phyloP scores from a whole-genome alignment of 2,888 invertebrate species.

The Agrotis ipsilon region DNA sequence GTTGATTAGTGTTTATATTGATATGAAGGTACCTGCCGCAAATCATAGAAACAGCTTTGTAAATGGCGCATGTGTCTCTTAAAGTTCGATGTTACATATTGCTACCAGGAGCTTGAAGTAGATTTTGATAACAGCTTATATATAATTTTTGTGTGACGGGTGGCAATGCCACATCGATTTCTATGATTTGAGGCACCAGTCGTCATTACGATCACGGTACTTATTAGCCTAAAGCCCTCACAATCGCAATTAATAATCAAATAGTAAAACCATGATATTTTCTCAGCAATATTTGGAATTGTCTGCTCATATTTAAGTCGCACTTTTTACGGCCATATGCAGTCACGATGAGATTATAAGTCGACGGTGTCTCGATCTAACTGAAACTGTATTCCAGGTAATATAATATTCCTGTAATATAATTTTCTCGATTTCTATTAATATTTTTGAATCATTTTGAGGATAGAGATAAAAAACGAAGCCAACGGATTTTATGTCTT shows the following conservation, averaged over 20 bases:
- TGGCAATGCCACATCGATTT: neutral
- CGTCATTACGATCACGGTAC: neutral
- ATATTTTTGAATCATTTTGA: conserved; percentile 13
- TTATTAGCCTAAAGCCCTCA: conserved; percentile 21
- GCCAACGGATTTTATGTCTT: conserved; percentile 30
- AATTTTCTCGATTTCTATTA: conserved; percentile 4
- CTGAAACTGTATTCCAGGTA: neutral
- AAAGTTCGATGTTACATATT: neutral
- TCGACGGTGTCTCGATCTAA: conserved; percentile 22
- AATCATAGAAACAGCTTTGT: conserved; percentile 14
- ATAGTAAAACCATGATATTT: conserved; percentile 1
- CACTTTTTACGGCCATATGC: conserved; percentile 18
- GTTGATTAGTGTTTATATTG: conserved; percentile 24
- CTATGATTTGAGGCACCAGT: conserved; percentile 19
- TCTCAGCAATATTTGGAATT: conserved; percentile 1
- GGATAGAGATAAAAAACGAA: conserved; percentile 13
- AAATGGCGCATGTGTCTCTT: neutral
- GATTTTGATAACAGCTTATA: neutral
- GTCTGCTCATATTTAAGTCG: conserved; percentile 30
- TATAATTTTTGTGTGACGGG: neutral
- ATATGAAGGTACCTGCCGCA: conserved; percentile 13
- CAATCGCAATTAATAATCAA: conserved; percentile 33
- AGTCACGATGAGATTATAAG: conserved; percentile 19
- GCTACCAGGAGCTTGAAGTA: neutral
- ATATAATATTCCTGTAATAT: neutral